Evolutionary conservation across 2,797 vertebrate genomes (phyloP), one percentile per base, ranked within the genome.

Genomic region (Pyrocephalus nanus): DNA sequence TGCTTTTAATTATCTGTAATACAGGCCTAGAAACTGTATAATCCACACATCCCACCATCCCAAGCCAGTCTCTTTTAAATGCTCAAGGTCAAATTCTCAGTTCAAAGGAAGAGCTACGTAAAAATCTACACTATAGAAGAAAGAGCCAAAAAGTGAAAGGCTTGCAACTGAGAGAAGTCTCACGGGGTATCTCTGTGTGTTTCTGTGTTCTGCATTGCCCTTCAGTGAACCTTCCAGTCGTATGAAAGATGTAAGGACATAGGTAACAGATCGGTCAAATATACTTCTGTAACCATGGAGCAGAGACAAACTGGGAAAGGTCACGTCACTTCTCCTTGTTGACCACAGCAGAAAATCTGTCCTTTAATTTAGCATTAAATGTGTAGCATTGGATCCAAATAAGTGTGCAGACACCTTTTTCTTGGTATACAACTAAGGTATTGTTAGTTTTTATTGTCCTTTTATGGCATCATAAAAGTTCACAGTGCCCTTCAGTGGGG

Each of bases 391-490:
- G 67, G 53, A 53, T 83, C 61, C 66, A 71, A 85, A 51, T 61
- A 90, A 86, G 58, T 8, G 3, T 58, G 57, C 86, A 57, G 60
- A 92, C 69, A 62, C 71, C 51, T 95, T 89, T 86, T 90, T 92
- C 86, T 72, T 77, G n/a, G 67, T 58, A 58, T 50, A 94, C 88
- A 95, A 80, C 74, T 82, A 3, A 90, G 74, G 83, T 77, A 94
- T 87, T 94, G 93, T 93, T 96, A 54, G 34, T 65, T 93, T 96
- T 96, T 95, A 95, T 92, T 92, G 47, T 78, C 36, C 47, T 95
- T 94, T 92, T 93, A 95, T 92, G 53, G 42, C 71, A 79, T 69
- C 65, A 32, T 96, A 90, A 96, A 96, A 92, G 25, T 90, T 92
- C 90, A 74, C 57, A 47, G 48, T 86, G 51, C 91, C 76, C 86